Conservation (phyloP, 2,888 invertebrate genomes). For the Dolichomitus sp. region DNA sequence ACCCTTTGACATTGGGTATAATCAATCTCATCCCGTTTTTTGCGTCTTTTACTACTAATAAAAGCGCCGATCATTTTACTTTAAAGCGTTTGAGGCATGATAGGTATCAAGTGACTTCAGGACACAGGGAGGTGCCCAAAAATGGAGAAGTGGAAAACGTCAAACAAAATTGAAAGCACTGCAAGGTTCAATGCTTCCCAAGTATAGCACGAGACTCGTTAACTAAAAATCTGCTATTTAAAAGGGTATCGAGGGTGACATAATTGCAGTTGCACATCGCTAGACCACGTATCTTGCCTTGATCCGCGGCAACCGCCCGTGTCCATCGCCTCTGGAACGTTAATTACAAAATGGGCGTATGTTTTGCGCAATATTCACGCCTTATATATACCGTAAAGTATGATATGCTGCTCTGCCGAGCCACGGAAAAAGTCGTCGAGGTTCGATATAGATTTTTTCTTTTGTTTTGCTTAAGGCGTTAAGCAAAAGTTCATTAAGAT, state of each 20-base stretch:
- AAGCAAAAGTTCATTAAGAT: conserved; percentile 79
- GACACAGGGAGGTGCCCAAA: neutral
- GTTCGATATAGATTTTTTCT: conserved; percentile 73
- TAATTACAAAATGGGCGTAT: conserved; percentile 75
- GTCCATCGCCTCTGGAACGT: conserved; percentile 71
- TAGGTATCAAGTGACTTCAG: conserved; percentile 42
- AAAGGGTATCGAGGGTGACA: conserved; percentile 71
- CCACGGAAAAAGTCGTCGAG: conserved; percentile 15
- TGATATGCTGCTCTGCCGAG: conserved; percentile 1
- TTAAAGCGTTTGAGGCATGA: neutral
- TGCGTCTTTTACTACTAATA: neutral
- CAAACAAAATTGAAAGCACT: conserved; percentile 11
- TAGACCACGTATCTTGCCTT: conserved; percentile 51
- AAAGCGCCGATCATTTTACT: neutral
- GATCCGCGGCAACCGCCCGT: conserved; percentile 12
- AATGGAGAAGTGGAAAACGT: conserved; percentile 13
- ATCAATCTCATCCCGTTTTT: neutral
- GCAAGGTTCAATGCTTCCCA: neutral
- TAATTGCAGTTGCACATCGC: conserved; percentile 75
- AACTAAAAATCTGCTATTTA: conserved; percentile 73
- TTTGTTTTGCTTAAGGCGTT: conserved; percentile 51
- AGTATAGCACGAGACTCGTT: conserved; percentile 35
- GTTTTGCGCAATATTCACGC: conserved; percentile 34
- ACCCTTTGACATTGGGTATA: too few species aligned
- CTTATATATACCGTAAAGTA: conserved; percentile 5